These are phyloP conservation scores for Isichthys henryi DNA, from an alignment of 2,113 vertebrate genomes.

Conservation along the genomic window DNA sequence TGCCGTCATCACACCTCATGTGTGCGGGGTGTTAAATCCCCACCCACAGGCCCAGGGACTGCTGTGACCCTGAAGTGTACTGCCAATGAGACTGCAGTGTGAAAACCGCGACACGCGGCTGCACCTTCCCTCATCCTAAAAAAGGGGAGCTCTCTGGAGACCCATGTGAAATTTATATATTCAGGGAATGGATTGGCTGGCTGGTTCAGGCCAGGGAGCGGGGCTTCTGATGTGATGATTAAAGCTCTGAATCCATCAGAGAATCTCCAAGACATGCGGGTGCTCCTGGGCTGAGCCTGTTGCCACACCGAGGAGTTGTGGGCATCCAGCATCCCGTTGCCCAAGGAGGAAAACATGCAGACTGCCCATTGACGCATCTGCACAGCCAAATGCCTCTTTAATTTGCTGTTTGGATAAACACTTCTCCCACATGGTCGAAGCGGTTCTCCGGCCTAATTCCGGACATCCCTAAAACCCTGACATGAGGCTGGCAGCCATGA, in stretches of 20 bases:
- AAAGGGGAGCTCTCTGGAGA: conserved; percentile 26
- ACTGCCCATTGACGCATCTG: background rate
- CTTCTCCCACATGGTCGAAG: background rate
- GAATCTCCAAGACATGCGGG: conserved; percentile 16
- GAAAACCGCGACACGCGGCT: conserved; percentile 37
- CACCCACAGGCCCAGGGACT: background rate
- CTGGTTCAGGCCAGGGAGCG: conserved; percentile 25
- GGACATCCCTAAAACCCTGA: background rate
- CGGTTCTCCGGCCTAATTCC: background rate
- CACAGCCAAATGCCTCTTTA: background rate
- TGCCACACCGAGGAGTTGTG: conserved; percentile 9
- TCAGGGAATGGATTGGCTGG: conserved; percentile 30
- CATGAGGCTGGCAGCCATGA: background rate
- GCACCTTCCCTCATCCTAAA: conserved; percentile 21
- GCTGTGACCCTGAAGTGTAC: background rate
- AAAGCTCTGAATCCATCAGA: conserved; percentile 37
- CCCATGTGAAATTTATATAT: conserved; percentile 27
- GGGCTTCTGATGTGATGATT: conserved; percentile 33
- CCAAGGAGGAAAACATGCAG: background rate
- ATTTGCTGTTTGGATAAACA: background rate
- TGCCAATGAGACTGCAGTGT: background rate
- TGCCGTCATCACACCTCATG: background rate
- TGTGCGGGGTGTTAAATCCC: background rate
- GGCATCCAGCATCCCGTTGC: conserved; percentile 11
- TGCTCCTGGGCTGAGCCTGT: background rate